Conservation (phyloP, 1,140 invertebrate genomes). For the Pectinophora gossypiella region DNA sequence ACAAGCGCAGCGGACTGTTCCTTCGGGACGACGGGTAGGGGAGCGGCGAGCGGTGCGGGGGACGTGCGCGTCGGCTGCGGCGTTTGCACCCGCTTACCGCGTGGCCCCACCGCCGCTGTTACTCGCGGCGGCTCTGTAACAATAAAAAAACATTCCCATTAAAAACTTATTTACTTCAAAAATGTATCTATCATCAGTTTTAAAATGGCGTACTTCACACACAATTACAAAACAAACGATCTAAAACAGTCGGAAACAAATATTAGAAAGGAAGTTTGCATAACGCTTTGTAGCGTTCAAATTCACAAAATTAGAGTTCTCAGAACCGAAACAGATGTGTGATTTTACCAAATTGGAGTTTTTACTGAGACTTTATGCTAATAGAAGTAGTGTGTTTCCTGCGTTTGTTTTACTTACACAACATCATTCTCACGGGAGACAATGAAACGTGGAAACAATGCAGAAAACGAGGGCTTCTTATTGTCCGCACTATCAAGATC, state of each 20-base stretch:
- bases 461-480: not conserved
- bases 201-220: too few relatives aligned
- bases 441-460: constrained; percentile 7
- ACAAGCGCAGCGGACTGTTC: constrained; percentile 48
- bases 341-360: not conserved
- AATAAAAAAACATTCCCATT: too few relatives aligned
- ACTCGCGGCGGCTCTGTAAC: constrained; percentile 57
- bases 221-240: too few relatives aligned
- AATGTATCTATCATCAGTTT: too few relatives aligned
- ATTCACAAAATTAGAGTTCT: not conserved
- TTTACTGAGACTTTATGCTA: not conserved
- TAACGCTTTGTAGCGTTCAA: not conserved
- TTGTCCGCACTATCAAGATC: not conserved
- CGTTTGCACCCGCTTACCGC: constrained; percentile 59
- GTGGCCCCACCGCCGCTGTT: constrained; percentile 48
- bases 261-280: not conserved
- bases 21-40: constrained; percentile 25
- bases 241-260: too few relatives aligned
- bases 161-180: too few relatives aligned
- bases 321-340: not conserved
- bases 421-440: constrained; percentile 27
- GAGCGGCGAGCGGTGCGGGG: constrained; percentile 17
- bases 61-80: constrained; percentile 39
- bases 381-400: constrained; percentile 21
- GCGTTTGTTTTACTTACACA: constrained; percentile 34